These are phyloP conservation scores for Bombylius major DNA, from an alignment of 2,888 invertebrate species.

Conservation along the genomic window DNA sequence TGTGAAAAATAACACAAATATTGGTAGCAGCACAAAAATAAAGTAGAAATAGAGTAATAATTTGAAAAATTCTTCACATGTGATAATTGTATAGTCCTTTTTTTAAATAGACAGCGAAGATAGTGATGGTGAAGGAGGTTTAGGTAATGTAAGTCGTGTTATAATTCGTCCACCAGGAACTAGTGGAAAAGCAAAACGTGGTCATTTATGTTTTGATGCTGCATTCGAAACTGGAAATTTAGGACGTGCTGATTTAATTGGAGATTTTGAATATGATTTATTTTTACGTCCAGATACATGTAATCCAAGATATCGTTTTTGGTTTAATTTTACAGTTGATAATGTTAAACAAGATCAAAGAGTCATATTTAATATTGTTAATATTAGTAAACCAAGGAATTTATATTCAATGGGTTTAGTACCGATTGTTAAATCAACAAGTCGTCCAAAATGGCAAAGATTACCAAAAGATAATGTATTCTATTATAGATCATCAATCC, in stretches of 20 bases:
- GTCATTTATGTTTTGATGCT: slow-evolving; percentile 93
- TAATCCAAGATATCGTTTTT: slow-evolving; percentile 80
- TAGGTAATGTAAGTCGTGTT: slow-evolving; percentile 81
- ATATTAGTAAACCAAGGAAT: slow-evolving; percentile 84
- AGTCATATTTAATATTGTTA: slow-evolving; percentile 93
- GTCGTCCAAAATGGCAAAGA: slow-evolving; percentile 81
- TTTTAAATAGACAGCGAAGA: slow-evolving; percentile 66
- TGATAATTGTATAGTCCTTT: too few relatives aligned
- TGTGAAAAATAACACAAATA: too few relatives aligned
- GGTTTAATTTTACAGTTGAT: slow-evolving; percentile 98
- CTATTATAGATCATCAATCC: slow-evolving; percentile 80
- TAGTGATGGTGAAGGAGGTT: slow-evolving; percentile 83
- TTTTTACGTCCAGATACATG: slow-evolving; percentile 94
- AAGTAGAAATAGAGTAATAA: too few relatives aligned
- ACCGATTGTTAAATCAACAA: slow-evolving; percentile 84
- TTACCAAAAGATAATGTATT: slow-evolving; percentile 73
- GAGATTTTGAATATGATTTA: slow-evolving; percentile 91
- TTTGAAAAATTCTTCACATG: too few relatives aligned
- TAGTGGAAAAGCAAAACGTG: slow-evolving; percentile 90
- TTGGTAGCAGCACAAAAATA: too few relatives aligned
- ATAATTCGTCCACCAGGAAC: slow-evolving; percentile 83
- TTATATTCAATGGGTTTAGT: slow-evolving; percentile 84
- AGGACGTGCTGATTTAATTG: slow-evolving; percentile 86
- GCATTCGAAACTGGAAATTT: slow-evolving; percentile 95
- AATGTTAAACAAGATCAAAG: slow-evolving; percentile 89